These are phyloP conservation scores for Eupithecia tripunctaria DNA, from an alignment of 2,888 invertebrate genomes.

Conservation along the genomic window DNA sequence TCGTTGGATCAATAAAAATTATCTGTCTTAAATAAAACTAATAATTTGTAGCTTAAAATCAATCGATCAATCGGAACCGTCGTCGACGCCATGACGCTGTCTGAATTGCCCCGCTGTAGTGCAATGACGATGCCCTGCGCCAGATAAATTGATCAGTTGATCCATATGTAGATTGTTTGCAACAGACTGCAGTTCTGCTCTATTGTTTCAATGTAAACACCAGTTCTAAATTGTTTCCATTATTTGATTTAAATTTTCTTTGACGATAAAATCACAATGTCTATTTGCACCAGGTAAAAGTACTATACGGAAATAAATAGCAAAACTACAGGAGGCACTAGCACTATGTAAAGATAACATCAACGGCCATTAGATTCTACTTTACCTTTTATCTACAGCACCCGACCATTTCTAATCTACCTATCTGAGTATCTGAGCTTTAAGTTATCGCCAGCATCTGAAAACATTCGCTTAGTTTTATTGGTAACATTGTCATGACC, in stretches of 20 bases:
- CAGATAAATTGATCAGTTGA: no score
- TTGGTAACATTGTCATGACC: slow-evolving; percentile 36
- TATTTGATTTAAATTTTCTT: no score
- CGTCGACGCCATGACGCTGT: no score
- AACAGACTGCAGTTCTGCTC: no score
- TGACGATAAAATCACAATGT: neutral
- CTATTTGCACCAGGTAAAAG: neutral
- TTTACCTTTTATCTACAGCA: slow-evolving; percentile 17
- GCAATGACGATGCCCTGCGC: neutral
- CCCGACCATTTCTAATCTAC: slow-evolving; percentile 22
- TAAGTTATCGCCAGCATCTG: slow-evolving; percentile 31
- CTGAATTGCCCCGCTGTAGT: no score
- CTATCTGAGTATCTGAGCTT: slow-evolving; percentile 27
- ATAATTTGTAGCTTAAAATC: no score
- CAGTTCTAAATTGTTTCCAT: no score
- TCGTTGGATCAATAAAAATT: no score
- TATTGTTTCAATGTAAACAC: no score
- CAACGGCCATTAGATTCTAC: slow-evolving; percentile 16
- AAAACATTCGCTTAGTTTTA: slow-evolving; percentile 38
- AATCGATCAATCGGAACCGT: neutral
- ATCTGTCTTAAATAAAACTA: neutral
- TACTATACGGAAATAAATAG: slow-evolving; percentile 6
- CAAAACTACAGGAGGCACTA: slow-evolving; percentile 10
- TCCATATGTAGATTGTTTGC: no score
- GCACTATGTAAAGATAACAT: slow-evolving; percentile 13